phyloP scores from a whole-genome alignment of 2,888 invertebrate genomes.

The Anthrax anthrax region DNA sequence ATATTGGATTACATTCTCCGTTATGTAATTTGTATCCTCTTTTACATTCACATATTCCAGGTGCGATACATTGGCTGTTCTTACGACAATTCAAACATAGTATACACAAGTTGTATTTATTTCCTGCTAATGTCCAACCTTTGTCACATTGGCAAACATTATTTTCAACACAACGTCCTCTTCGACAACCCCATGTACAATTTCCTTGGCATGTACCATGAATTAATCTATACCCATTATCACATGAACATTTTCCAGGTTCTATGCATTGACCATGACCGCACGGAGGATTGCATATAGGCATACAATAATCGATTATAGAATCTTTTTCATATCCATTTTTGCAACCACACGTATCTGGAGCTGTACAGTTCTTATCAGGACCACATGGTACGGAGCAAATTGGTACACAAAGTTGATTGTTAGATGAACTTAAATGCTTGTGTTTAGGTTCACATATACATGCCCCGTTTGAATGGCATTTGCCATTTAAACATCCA shows the following conservation, averaged over 20 bases:
- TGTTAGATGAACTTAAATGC: constrained; percentile 36
- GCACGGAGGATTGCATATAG: constrained; percentile 28
- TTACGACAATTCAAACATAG: no score
- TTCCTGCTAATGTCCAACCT: constrained; percentile 1
- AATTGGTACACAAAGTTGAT: constrained; percentile 41
- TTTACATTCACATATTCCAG: no score
- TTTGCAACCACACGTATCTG: constrained; percentile 29
- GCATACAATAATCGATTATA: constrained; percentile 24
- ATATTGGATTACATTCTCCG: no score
- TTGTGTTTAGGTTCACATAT: constrained; percentile 48
- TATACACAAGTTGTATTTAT: no score
- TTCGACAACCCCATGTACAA: background rate
- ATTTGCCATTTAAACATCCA: constrained; percentile 46
- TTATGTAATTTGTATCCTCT: no score
- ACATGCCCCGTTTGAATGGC: constrained; percentile 45
- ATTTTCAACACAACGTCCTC: constrained; percentile 2
- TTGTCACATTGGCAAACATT: background rate
- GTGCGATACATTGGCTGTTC: no score
- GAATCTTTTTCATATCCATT: constrained; percentile 21
- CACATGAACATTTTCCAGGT: constrained; percentile 22
- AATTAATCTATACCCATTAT: constrained; percentile 7
- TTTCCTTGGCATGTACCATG: constrained; percentile 8
- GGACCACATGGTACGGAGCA: constrained; percentile 33
- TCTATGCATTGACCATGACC: constrained; percentile 32
- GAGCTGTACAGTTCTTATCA: constrained; percentile 27